Evolutionary conservation across 2,113 vertebrate genomes (phyloP).

Genomic region (Scopus umbretta): DNA sequence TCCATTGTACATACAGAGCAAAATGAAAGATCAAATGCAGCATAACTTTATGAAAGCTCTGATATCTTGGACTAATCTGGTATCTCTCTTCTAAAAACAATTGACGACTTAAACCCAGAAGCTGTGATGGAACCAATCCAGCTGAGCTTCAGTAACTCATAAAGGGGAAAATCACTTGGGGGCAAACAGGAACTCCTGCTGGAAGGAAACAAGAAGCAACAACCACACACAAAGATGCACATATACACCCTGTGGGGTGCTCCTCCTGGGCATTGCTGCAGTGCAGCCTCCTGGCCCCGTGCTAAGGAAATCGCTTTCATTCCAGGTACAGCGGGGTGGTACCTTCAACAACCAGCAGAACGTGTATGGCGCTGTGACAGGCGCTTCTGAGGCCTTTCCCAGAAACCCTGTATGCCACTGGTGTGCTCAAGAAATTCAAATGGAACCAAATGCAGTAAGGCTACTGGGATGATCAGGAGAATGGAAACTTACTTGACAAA

Average conservation of each 20-base stretch:
- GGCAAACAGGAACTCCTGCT: neutral
- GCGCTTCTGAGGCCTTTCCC: neutral
- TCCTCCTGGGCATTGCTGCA: neutral
- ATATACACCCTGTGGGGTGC: rapidly evolving
- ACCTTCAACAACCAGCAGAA: neutral
- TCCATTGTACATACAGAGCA: neutral
- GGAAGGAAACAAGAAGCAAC: neutral
- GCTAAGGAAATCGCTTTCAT: neutral
- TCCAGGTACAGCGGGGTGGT: no score
- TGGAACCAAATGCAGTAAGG: rapidly evolving
- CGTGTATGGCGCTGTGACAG: rapidly evolving
- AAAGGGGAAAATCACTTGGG: neutral
- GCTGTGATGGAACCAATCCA: neutral
- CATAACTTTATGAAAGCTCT: neutral
- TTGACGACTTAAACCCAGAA: neutral
- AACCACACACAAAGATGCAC: rapidly evolving
- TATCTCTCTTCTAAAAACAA: neutral
- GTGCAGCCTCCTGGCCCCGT: rapidly evolving
- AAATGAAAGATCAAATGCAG: conserved; percentile 5
- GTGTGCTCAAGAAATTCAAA: rapidly evolving
- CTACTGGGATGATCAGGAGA: no score
- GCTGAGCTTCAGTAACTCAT: neutral
- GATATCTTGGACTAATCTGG: neutral
- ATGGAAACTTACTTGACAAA: neutral
- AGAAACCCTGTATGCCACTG: rapidly evolving